Conservation (phyloP, 2,797 vertebrate genomes). For the Prionace glauca region DNA sequence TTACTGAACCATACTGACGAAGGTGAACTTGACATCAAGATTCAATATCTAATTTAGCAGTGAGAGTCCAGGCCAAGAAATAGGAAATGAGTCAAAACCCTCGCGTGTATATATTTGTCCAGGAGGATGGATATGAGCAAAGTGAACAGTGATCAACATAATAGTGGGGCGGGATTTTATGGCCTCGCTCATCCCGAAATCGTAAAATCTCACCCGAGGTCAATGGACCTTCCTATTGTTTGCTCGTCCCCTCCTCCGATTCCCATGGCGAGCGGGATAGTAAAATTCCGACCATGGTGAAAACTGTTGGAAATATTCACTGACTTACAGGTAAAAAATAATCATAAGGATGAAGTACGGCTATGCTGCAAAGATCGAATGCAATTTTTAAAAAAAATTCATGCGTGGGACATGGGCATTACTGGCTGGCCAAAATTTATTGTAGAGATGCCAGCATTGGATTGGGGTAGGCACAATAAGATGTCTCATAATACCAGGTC, state of each 20-base stretch:
- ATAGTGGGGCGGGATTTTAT: too few relatives aligned
- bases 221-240: too few relatives aligned
- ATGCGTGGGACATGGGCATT: too few relatives aligned
- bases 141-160: background rate
- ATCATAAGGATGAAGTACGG: background rate
- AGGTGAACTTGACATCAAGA: background rate
- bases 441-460: too few relatives aligned
- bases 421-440: too few relatives aligned
- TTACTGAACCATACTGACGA: background rate
- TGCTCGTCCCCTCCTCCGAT: too few relatives aligned
- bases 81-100: background rate
- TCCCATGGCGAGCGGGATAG: too few relatives aligned
- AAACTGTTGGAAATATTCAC: background rate
- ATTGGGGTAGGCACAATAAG: too few relatives aligned
- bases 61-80: background rate
- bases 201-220: too few relatives aligned
- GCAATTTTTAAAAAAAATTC: too few relatives aligned
- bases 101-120: background rate
- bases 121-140: background rate
- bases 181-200: too few relatives aligned
- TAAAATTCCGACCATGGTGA: background rate
- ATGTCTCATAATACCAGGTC: too few relatives aligned
- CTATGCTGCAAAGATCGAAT: background rate
- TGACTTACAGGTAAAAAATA: background rate
- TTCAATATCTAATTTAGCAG: background rate